A percentile compares a stretch with the other conserved stretches of the same genome.
phyloP scores from a whole-genome alignment of 1,140 invertebrate species.

The Lepidurus packardi region DNA sequence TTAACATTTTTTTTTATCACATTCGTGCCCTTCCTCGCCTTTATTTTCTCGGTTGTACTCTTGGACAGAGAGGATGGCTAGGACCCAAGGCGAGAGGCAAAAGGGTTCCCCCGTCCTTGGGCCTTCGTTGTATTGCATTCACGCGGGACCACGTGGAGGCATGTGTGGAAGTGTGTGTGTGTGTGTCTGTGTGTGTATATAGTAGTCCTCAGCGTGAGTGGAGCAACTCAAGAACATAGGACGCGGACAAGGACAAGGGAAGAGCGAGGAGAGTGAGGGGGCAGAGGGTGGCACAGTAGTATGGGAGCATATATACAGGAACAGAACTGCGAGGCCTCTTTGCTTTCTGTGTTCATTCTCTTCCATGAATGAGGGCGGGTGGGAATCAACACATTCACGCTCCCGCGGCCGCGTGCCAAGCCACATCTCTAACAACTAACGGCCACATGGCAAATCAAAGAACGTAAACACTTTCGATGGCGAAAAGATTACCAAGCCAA shows the following conservation, averaged over 20 bases:
- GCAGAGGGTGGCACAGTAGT: not conserved
- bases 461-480: not conserved
- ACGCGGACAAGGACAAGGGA: not conserved
- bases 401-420: conserved; percentile 8
- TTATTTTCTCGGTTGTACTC: not conserved
- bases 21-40: conserved; percentile 1
- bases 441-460: not conserved
- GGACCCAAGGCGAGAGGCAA: not conserved
- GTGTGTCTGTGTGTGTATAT: not conserved
- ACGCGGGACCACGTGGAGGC: conserved; percentile 19
- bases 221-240: not conserved
- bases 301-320: not conserved
- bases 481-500: not conserved
- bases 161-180: conserved; percentile 10
- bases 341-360: not conserved
- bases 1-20: not conserved
- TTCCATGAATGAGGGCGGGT: conserved; percentile 20
- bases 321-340: not conserved
- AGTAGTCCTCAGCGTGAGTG: conserved; percentile 20
- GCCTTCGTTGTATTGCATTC: not conserved
- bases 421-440: not conserved
- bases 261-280: not conserved
- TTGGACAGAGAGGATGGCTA: not conserved
- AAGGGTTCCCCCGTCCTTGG: conserved; percentile 20
- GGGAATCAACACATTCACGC: not conserved